Conservation (phyloP, 2,113 vertebrate species). For the Zosterops lateralis region DNA sequence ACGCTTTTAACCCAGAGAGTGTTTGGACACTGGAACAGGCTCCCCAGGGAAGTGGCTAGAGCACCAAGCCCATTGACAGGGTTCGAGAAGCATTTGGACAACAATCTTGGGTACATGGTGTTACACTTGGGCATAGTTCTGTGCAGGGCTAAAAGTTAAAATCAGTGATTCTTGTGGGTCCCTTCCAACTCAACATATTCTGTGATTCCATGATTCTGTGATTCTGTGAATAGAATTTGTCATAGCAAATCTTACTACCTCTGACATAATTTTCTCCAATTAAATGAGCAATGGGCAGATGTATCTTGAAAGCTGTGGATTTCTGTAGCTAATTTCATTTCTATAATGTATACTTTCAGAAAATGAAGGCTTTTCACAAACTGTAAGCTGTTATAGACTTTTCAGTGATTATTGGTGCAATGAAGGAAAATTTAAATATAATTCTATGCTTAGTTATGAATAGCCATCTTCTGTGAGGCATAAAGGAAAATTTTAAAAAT, state of each 20-base stretch:
- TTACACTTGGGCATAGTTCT: background rate
- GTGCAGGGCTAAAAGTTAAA: background rate
- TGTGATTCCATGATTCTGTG: background rate
- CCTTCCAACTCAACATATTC: background rate
- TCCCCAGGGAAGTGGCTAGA: background rate
- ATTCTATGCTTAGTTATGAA: background rate
- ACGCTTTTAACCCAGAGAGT: background rate
- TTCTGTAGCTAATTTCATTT: background rate
- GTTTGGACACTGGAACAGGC: background rate
- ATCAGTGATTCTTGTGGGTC: background rate
- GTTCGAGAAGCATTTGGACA: background rate
- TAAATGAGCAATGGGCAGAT: background rate
- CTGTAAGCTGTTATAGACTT: background rate
- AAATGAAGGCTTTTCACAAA: background rate
- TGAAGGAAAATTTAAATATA: background rate
- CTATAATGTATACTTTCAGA: background rate
- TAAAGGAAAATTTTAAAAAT: background rate
- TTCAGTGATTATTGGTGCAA: background rate
- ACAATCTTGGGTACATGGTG: fast-evolving
- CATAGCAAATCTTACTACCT: background rate
- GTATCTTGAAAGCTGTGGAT: background rate
- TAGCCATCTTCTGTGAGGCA: background rate
- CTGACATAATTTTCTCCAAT: background rate
- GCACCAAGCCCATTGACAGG: background rate
- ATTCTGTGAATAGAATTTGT: background rate